Evolutionary conservation across 2,113 vertebrate species (phyloP).

Genomic region (Alectura lathami): DNA sequence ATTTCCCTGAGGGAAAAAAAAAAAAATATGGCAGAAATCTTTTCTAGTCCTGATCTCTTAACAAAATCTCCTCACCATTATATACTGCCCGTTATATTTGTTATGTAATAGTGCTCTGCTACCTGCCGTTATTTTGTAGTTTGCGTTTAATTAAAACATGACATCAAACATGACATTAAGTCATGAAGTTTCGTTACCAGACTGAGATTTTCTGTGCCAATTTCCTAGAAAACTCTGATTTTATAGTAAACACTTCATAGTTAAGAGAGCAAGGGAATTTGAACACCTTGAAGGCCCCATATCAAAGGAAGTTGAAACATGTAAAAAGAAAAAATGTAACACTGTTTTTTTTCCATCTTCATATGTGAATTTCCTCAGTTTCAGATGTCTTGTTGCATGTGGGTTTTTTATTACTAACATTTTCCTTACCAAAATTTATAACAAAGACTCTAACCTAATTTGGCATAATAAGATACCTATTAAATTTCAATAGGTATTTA

Average conservation of each 20-base stretch:
- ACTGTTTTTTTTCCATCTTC: neutral
- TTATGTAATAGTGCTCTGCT: neutral
- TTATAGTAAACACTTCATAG: neutral
- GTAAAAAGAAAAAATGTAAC: neutral
- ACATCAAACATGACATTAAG: neutral
- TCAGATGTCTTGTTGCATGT: no score
- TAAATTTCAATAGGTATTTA: no score
- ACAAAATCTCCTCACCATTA: fast-evolving
- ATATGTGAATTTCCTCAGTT: no score
- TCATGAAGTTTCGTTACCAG: neutral
- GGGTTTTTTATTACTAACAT: no score
- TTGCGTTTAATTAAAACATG: neutral
- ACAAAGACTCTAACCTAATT: no score
- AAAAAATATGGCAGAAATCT: neutral
- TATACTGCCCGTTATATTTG: neutral
- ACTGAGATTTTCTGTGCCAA: neutral
- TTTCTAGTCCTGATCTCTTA: neutral
- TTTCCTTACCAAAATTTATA: no score
- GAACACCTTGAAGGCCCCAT: no score
- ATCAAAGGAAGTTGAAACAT: neutral
- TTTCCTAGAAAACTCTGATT: neutral
- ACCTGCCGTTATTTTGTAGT: neutral
- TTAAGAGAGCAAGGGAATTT: neutral
- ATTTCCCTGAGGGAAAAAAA: neutral
- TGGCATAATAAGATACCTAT: no score